Base-by-base conservation (phyloP, 2,888 invertebrate species). In the Mythimna vitellina region DNA sequence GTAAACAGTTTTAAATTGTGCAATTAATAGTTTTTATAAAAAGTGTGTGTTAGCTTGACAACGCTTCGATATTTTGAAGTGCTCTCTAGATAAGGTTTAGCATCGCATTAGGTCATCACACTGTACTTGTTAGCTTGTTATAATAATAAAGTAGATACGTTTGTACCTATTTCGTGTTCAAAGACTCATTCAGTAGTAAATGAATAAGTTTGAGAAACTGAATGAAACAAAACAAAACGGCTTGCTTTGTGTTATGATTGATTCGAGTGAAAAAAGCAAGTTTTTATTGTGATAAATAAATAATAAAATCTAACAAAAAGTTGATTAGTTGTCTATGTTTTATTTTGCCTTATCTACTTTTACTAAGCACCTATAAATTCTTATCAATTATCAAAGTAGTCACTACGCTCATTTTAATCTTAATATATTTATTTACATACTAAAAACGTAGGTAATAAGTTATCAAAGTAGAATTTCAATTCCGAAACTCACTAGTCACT, bases 51-150 rank as follows among this genome's bases (percentile, higher is more conserved):
- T 61, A 53, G 29, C 56, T 69, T 82, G 74, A 74, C 77, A 76
- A 72, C 74, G 64, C 46, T 70, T 63, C 56, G 67, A 66, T 82
- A 82, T 70, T 65, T 65, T 77, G 66, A 82, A 84, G 82, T 81
- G 74, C 61, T 74, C 73, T 73, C 32, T 29, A 64, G 82, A 85
- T 85, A 71, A 80, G 74, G 74, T 77, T 78, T 73, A 78, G 62
- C 51, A 73, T 68, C 53, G 60, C 81, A 70, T 78, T 66, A 82
- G 73, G 76, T 82, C 84, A 76, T 76, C 76, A 57, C 70, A 71
- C 65, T 42, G 32, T 73, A 66, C 62, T 65, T 64, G 71, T 53
- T 65, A 58, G 22, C 6, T 64, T 46, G 12, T 6, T 6, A 49
- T 22, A 10, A 20, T 29, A 25, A n/a, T 53, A 65, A 65, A 7